phyloP scores from a whole-genome alignment of 2,888 invertebrate genomes.

The Eupsilia transversa region DNA sequence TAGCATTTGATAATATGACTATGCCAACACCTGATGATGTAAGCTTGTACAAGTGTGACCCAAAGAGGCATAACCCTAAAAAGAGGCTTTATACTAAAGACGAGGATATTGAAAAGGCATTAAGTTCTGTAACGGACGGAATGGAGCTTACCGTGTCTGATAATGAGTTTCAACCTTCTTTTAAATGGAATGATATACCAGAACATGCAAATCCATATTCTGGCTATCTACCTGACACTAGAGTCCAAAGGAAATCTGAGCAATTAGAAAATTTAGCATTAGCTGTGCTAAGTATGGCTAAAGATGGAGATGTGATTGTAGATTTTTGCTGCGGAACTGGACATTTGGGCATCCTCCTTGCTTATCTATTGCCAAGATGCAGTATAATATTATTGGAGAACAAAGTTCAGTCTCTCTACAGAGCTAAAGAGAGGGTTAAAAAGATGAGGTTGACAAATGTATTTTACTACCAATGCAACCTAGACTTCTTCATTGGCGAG shows the following conservation, averaged over 20 bases:
- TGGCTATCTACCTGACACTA: slow-evolving; percentile 94
- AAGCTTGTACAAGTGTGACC: slow-evolving; percentile 95
- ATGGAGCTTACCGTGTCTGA: slow-evolving; percentile 82
- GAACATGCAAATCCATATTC: slow-evolving; percentile 94
- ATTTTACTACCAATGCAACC: slow-evolving; percentile 95
- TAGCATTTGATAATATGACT: slow-evolving; percentile 67
- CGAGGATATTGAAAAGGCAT: slow-evolving; percentile 92
- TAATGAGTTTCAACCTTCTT: slow-evolving; percentile 73
- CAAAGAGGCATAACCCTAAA: slow-evolving; percentile 93
- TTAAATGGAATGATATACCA: slow-evolving; percentile 94
- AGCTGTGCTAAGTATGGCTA: slow-evolving; percentile 93
- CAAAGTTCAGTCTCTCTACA: slow-evolving; percentile 95
- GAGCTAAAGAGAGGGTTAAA: slow-evolving; percentile 93
- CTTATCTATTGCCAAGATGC: slow-evolving; percentile 94
- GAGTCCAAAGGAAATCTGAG: slow-evolving; percentile 94
- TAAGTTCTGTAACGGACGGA: slow-evolving; percentile 83
- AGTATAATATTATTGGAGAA: slow-evolving; percentile 96
- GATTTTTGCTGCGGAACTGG: slow-evolving; percentile 99
- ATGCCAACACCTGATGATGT: slow-evolving; percentile 90
- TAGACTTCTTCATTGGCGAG: slow-evolving; percentile 95
- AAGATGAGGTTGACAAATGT: slow-evolving; percentile 93
- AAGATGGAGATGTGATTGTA: slow-evolving; percentile 93
- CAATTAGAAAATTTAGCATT: slow-evolving; percentile 96
- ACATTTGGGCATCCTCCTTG: slow-evolving; percentile 96
- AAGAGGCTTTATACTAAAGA: slow-evolving; percentile 94